Evolutionary conservation across 2,888 invertebrate species (phyloP).

Genomic region (Heliconius aoede): DNA sequence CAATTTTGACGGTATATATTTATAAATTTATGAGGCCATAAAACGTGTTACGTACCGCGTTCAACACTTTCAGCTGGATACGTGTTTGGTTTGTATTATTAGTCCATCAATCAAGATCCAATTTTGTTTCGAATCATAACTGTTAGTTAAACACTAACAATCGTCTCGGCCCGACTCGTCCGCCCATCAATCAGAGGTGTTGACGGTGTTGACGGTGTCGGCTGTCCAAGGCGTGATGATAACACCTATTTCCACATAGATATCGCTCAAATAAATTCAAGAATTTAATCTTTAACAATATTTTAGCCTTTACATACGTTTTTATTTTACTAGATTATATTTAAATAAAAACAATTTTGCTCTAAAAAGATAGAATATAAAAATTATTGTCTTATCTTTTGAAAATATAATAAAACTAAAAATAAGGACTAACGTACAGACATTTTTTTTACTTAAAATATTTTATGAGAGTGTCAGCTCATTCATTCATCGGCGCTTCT

Average conservation of each 20-base stretch:
- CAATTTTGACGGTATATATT: constrained; percentile 9
- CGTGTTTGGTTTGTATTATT: constrained; percentile 81
- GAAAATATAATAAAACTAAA: not conserved
- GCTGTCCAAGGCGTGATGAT: constrained; percentile 55
- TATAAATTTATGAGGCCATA: constrained; percentile 40
- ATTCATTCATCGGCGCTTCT: constrained; percentile 35
- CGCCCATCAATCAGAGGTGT: constrained; percentile 76
- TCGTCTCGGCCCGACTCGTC: constrained; percentile 64
- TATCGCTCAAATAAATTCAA: not conserved
- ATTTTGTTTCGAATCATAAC: constrained; percentile 78
- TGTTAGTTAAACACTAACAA: constrained; percentile 81
- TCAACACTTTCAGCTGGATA: constrained; percentile 49
- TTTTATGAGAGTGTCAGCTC: constrained; percentile 6
- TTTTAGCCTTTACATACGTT: no score
- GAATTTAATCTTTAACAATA: not conserved
- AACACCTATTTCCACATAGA: constrained; percentile 21
- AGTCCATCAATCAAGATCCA: constrained; percentile 82
- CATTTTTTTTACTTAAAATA: constrained; percentile 1
- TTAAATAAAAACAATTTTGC: not conserved
- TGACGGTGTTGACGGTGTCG: constrained; percentile 64
- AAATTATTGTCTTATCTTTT: no score
- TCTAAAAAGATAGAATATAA: no score
- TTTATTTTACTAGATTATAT: not conserved
- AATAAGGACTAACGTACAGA: not conserved
- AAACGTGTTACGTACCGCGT: constrained; percentile 44